Conservation (phyloP, 2,797 vertebrate genomes). For the Cichlasoma orientale region DNA sequence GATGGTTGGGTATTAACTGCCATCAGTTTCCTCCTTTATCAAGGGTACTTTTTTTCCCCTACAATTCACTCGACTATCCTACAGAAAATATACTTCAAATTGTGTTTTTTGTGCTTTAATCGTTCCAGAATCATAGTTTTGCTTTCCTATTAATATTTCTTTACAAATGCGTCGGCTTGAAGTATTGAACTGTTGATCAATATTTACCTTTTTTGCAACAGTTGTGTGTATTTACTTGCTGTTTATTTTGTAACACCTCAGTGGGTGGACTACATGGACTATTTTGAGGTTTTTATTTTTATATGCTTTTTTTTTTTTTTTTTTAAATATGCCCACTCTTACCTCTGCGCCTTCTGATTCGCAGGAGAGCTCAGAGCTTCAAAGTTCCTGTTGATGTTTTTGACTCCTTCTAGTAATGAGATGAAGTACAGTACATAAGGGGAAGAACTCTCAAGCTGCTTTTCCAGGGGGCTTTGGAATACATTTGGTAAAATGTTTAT, state of each 20-base stretch:
- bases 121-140: neutral
- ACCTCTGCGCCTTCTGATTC: slow-evolving; percentile 60
- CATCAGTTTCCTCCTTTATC: slow-evolving; percentile 40
- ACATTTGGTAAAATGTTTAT: slow-evolving; percentile 83
- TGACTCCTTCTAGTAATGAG: slow-evolving; percentile 74
- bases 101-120: neutral
- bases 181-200: neutral
- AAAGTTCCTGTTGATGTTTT: slow-evolving; percentile 71
- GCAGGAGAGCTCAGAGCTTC: slow-evolving; percentile 57
- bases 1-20: slow-evolving; percentile 57
- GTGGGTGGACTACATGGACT: slow-evolving; percentile 46
- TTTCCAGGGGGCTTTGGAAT: slow-evolving; percentile 79
- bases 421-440: slow-evolving; percentile 69
- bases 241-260: slow-evolving; percentile 44
- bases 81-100: neutral
- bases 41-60: neutral
- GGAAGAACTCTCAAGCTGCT: slow-evolving; percentile 73
- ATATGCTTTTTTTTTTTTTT: slow-evolving; percentile 7
- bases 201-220: slow-evolving; percentile 16
- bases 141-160: neutral
- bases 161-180: neutral
- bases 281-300: slow-evolving; percentile 32
- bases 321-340: slow-evolving; percentile 56
- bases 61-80: slow-evolving; percentile 3
- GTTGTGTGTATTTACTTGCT: slow-evolving; percentile 12